These are phyloP conservation scores for Cryptosula pallasiana DNA, from an alignment of 2,888 invertebrate species.

Conservation along the genomic window DNA sequence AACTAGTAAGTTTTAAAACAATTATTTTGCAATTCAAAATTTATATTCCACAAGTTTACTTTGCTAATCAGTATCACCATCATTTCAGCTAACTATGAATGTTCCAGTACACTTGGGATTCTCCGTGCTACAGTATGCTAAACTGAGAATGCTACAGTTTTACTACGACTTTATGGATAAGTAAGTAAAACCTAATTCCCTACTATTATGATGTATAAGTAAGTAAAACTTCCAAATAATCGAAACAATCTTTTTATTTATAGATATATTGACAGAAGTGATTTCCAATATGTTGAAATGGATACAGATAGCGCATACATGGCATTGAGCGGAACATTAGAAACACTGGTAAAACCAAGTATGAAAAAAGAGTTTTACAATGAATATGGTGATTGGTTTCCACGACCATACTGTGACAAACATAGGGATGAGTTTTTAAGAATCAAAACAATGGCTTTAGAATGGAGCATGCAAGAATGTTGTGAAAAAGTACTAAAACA, in stretches of 20 bases:
- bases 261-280: not conserved
- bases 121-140: not conserved
- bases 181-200: too few relatives aligned
- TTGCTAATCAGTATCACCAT: too few relatives aligned
- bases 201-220: too few relatives aligned
- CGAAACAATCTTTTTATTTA: too few relatives aligned
- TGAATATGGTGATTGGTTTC: slow-evolving; percentile 7
- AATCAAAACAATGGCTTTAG: not conserved
- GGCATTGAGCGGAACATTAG: not conserved
- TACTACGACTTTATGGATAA: not conserved
- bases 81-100: too few relatives aligned
- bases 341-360: not conserved
- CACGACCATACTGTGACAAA: not conserved
- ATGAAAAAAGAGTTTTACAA: not conserved
- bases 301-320: not conserved
- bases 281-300: not conserved
- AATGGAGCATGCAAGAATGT: not conserved
- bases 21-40: too few relatives aligned
- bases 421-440: not conserved
- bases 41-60: too few relatives aligned
- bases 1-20: not conserved
- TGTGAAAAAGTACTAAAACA: not conserved
- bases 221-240: too few relatives aligned
- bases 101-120: too few relatives aligned
- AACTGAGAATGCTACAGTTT: not conserved